Evolutionary conservation across 1,140 invertebrate species (phyloP).

Genomic region (Brachystomella parvula): DNA sequence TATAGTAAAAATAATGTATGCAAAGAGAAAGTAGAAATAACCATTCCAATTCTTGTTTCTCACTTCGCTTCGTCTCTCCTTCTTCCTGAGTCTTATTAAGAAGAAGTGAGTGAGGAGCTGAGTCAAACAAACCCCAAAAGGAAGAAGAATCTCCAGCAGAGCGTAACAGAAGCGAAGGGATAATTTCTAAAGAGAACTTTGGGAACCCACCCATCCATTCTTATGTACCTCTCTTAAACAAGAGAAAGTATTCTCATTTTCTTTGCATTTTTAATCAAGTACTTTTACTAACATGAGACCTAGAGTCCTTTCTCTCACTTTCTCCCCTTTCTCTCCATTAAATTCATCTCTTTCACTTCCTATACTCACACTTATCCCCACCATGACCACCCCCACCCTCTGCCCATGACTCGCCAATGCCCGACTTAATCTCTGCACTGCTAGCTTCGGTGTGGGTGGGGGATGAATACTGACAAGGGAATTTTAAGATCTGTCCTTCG

Average conservation of each 20-base stretch:
- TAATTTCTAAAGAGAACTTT: background rate
- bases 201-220: conserved; percentile 19
- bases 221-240: conserved; percentile 1
- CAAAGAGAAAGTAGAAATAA: background rate
- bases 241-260: conserved; percentile 9
- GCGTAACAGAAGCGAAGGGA: background rate
- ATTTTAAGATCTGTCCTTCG: too few species aligned
- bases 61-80: background rate
- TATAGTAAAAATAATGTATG: background rate
- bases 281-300: conserved; percentile 9
- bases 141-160: background rate
- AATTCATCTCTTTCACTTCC: background rate
- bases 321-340: background rate
- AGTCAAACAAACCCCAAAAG: background rate
- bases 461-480: too few species aligned
- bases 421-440: too few species aligned
- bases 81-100: too few species aligned
- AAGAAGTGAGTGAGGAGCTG: background rate
- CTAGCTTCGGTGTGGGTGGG: too few species aligned
- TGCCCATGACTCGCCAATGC: too few species aligned
- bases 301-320: background rate
- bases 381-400: too few species aligned
- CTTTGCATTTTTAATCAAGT: conserved; percentile 13
- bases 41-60: background rate
- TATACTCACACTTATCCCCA: too few species aligned